Conservation (phyloP, 2,113 vertebrate genomes). For the Sphaerodactylus townsendi region DNA sequence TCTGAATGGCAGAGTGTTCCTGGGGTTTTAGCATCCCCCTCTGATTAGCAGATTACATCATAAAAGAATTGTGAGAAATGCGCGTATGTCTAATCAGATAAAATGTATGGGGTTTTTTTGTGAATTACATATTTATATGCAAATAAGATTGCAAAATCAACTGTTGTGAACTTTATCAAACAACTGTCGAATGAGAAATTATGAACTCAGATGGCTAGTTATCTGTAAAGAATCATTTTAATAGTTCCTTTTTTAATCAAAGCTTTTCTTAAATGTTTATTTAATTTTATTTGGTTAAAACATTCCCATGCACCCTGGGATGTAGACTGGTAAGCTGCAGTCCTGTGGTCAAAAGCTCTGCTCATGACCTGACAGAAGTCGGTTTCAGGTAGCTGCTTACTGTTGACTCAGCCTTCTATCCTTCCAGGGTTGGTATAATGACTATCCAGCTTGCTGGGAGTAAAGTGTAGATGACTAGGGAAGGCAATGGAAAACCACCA, state of each 20-base stretch:
- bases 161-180: neutral
- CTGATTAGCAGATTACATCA: conserved; percentile 9
- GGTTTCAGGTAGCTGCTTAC: too few species aligned
- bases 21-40: conserved; percentile 10
- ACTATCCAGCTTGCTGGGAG: too few species aligned
- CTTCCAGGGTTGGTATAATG: too few species aligned
- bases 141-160: conserved; percentile 11
- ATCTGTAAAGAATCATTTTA: neutral
- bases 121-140: conserved; percentile 24
- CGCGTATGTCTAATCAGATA: neutral
- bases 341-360: too few species aligned
- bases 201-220: neutral
- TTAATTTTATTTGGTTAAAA: too few species aligned
- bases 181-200: neutral
- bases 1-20: fast-evolving
- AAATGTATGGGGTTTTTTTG: neutral
- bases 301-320: too few species aligned
- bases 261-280: neutral
- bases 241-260: neutral
- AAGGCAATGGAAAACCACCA: too few species aligned
- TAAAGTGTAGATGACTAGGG: too few species aligned
- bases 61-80: neutral
- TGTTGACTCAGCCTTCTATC: too few species aligned
- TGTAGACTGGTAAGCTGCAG: too few species aligned
- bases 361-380: too few species aligned